phyloP scores from a whole-genome alignment of 2,113 vertebrate species.

The Ifrita kowaldi region DNA sequence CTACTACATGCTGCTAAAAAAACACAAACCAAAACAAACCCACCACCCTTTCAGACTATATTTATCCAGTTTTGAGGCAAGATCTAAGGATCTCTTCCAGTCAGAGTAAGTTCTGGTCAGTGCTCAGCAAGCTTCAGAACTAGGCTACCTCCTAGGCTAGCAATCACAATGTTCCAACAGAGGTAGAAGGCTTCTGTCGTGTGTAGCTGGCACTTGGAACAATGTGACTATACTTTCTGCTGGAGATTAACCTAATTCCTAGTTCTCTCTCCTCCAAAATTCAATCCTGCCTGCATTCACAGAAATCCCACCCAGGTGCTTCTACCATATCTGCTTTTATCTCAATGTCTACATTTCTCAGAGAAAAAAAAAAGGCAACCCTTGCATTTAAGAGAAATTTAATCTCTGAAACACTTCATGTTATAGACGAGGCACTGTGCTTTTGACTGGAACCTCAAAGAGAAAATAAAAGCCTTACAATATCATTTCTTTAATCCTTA shows the following conservation, averaged over 20 bases:
- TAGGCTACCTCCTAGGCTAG: background rate
- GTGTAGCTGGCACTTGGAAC: background rate
- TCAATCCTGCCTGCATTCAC: background rate
- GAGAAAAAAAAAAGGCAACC: background rate
- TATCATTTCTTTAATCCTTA: background rate
- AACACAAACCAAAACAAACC: background rate
- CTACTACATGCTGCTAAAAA: background rate
- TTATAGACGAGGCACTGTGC: background rate
- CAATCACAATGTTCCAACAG: background rate
- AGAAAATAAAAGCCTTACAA: background rate
- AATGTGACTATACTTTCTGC: background rate
- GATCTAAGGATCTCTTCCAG: background rate
- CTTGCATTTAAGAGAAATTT: background rate
- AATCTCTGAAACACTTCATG: background rate
- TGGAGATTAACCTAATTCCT: background rate
- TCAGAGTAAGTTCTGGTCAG: background rate
- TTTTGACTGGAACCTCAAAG: background rate
- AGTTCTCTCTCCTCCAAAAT: background rate
- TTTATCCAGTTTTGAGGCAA: background rate
- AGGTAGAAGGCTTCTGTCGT: background rate
- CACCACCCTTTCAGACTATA: background rate
- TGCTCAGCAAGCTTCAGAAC: background rate
- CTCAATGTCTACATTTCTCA: background rate
- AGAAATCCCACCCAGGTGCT: background rate
- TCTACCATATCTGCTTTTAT: background rate